These are phyloP conservation scores for Aphidoletes aphidimyza DNA, from an alignment of 2,888 invertebrate species.

Conservation along the genomic window DNA sequence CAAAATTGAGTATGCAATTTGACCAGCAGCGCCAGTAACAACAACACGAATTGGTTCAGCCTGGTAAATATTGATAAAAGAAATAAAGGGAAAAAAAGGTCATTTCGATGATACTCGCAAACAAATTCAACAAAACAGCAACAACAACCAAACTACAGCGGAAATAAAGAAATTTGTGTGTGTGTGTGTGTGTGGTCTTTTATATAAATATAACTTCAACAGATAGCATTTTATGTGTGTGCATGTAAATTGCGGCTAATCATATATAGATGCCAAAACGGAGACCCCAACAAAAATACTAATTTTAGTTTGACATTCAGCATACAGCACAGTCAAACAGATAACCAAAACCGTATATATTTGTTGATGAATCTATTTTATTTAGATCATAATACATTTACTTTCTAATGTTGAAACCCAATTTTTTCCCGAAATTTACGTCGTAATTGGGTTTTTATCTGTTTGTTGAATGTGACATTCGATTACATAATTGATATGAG, in stretches of 20 bases:
- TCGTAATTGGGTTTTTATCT: neutral
- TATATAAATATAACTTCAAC: no score
- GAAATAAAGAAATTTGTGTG: no score
- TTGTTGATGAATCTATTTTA: no score
- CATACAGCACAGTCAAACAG: neutral
- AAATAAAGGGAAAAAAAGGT: neutral
- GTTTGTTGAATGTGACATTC: neutral
- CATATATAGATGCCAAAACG: neutral
- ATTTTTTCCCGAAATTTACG: neutral
- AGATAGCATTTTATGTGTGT: neutral
- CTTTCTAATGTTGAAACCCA: no score
- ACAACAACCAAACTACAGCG: no score
- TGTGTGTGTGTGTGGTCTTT: no score
- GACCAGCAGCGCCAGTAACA: constrained; percentile 98
- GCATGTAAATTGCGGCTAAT: no score
- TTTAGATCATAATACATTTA: no score
- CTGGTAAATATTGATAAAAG: neutral
- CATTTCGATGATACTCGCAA: no score
- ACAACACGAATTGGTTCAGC: constrained; percentile 87
- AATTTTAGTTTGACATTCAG: neutral
- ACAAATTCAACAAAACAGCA: no score
- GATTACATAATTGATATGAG: constrained; percentile 20
- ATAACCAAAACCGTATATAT: neutral
- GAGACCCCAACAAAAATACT: neutral
- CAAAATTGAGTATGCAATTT: constrained; percentile 96